Base-by-base conservation (phyloP, 1,140 invertebrate genomes). In the Eriosoma lanigerum region DNA sequence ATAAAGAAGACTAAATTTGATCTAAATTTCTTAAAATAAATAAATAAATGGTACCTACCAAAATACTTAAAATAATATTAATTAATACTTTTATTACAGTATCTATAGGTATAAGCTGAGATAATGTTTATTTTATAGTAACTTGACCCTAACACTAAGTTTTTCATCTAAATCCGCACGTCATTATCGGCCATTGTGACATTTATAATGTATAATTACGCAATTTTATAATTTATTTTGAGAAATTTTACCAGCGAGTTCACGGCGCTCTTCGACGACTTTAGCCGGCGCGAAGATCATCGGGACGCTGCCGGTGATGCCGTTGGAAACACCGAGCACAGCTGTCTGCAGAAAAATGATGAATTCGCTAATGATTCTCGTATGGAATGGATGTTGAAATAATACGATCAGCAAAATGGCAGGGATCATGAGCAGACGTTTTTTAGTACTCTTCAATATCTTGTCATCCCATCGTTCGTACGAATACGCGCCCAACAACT, bases 241-340 rank as follows among this genome's bases (percentile, higher is more conserved):
- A 32, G 1, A 46, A 52, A 15, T 66, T 58, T 83, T 84, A 91
- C 91, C 91, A 81, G 91, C 91, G 0, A 94, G 87, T 86, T 94
- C 93, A 73, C 91, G 88, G 81, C 92, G 88, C n/a, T 92, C 89
- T 78, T 92, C 91, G 1, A 90, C 88, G 3, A 96, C 94, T 85
- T 93, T 91, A 48, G 90, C 90, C 9, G 94, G 93, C 1, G 94
- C 94, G 81, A 94, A 89, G 72, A 96, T 95, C 93, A 96, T 96
- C 0, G 95, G 95, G 13, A 96, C 89, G 82, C 93, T 95, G 1
- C 95, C 95, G 80, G 96, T 90, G 21, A 96, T 87, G 0, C 95
- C 95, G 84, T 96, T 96, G 70, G 91, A 92, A 1, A 96, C 87
- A 19, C 95, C 95, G 56, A 97, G 86, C 0, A 93, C 84, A 8